Conservation (phyloP, 2,888 invertebrate species). For the Charanyca ferruginea region DNA sequence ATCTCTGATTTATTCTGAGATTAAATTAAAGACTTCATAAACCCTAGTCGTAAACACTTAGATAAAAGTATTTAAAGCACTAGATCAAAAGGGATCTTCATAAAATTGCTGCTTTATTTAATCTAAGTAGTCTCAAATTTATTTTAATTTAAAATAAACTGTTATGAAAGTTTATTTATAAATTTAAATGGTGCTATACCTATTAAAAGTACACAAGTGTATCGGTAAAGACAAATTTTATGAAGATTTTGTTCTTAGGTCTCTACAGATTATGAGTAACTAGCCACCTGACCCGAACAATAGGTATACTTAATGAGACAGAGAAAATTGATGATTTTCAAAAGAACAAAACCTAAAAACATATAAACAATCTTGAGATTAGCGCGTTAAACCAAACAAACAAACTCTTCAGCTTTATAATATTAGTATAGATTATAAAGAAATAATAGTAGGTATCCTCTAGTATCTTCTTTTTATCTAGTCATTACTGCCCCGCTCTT, state of each 20-base stretch:
- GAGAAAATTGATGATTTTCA: no score
- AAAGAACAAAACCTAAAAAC: no score
- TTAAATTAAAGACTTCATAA: constrained; percentile 11
- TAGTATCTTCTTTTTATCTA: no score
- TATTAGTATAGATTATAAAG: no score
- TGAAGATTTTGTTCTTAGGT: background rate
- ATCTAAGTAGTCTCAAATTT: background rate
- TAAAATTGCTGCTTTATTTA: constrained; percentile 5
- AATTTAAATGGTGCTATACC: background rate
- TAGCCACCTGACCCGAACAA: no score
- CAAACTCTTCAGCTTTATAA: no score
- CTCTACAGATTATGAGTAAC: no score
- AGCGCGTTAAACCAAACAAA: no score
- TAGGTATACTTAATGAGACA: no score
- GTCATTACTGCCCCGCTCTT: no score
- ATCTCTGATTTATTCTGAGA: background rate
- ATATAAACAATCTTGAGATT: no score
- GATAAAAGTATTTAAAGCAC: constrained; percentile 19
- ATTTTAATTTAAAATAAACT: background rate
- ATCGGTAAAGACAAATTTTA: background rate
- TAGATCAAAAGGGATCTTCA: constrained; percentile 15
- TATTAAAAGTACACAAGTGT: background rate
- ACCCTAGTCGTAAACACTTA: constrained; percentile 15
- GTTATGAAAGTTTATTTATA: background rate
- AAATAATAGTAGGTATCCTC: no score